Percentiles rank a stretch among this genome's conserved stretches.
phyloP scores from a whole-genome alignment of 2,797 vertebrate species.

The Notoglanidium macrostoma region DNA sequence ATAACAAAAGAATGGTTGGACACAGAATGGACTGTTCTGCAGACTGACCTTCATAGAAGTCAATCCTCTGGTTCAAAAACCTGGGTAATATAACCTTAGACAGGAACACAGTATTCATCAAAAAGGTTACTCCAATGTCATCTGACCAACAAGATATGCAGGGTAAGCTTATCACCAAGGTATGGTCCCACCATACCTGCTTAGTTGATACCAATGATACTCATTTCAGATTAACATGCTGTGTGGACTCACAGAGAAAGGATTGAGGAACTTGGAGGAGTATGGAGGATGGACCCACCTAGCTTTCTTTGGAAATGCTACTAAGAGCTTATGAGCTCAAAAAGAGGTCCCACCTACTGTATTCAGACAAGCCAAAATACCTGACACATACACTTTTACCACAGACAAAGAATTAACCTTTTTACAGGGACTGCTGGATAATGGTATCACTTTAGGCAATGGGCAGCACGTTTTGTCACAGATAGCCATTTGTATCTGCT shows the following conservation, averaged over 20 bases:
- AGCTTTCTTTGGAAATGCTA: neutral
- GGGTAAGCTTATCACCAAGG: neutral
- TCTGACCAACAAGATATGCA: neutral
- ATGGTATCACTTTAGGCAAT: neutral
- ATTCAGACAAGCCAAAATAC: neutral
- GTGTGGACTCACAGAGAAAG: neutral
- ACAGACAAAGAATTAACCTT: neutral
- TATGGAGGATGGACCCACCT: neutral
- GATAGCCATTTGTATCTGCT: neutral
- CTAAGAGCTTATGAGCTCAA: neutral
- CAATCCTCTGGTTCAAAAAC: neutral
- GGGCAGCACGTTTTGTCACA: neutral
- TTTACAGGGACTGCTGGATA: too few species aligned
- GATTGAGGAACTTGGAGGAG: neutral
- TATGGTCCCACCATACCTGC: neutral
- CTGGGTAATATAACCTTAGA: neutral
- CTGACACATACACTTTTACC: neutral
- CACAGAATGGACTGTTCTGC: neutral
- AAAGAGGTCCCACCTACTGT: neutral
- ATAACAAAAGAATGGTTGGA: neutral
- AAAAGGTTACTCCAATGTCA: too few species aligned
- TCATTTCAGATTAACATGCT: neutral
- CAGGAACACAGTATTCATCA: neutral
- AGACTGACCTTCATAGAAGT: neutral
- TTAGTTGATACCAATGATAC: neutral